Evolutionary conservation across 1,140 invertebrate genomes (phyloP).

Genomic region (Drosophila pseudoananassae): DNA sequence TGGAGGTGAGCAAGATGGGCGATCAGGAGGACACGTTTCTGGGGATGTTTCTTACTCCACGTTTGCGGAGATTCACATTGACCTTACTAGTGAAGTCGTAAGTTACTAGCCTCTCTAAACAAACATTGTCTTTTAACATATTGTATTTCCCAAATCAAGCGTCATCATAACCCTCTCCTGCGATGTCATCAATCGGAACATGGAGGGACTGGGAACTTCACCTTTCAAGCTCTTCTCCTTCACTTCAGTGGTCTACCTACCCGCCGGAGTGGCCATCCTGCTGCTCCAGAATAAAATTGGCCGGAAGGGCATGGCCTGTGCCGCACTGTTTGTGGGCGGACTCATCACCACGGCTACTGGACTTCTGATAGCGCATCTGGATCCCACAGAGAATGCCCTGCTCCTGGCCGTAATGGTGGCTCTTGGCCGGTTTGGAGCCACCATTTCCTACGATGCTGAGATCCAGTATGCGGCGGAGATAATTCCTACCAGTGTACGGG

Average conservation of each 20-base stretch:
- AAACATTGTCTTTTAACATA: neutral
- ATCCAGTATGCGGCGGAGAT: conserved; percentile 88
- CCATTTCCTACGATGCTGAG: conserved; percentile 87
- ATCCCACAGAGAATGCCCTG: conserved; percentile 57
- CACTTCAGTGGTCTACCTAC: conserved; percentile 85
- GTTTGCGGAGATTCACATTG: conserved; percentile 84
- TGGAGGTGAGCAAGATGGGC: conserved; percentile 19
- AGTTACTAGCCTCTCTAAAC: conserved; percentile 45
- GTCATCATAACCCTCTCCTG: conserved; percentile 87
- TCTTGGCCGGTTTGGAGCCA: conserved; percentile 87
- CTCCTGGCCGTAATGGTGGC: conserved; percentile 77
- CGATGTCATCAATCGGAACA: conserved; percentile 87
- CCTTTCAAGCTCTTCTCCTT: conserved; percentile 86
- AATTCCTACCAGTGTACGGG: conserved; percentile 87
- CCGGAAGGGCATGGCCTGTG: conserved; percentile 86
- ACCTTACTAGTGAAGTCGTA: conserved; percentile 86
- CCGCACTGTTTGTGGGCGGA: conserved; percentile 85
- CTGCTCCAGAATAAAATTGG: conserved; percentile 86
- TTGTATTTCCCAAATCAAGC: conserved; percentile 46
- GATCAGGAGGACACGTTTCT: conserved; percentile 75
- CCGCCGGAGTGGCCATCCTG: conserved; percentile 85
- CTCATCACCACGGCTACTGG: conserved; percentile 84
- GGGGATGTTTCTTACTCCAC: conserved; percentile 85
- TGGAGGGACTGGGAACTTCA: conserved; percentile 85
- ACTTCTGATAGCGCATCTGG: conserved; percentile 52